phyloP scores from a whole-genome alignment of 2,888 invertebrate species.

The Hirtodrosophila histrioides region DNA sequence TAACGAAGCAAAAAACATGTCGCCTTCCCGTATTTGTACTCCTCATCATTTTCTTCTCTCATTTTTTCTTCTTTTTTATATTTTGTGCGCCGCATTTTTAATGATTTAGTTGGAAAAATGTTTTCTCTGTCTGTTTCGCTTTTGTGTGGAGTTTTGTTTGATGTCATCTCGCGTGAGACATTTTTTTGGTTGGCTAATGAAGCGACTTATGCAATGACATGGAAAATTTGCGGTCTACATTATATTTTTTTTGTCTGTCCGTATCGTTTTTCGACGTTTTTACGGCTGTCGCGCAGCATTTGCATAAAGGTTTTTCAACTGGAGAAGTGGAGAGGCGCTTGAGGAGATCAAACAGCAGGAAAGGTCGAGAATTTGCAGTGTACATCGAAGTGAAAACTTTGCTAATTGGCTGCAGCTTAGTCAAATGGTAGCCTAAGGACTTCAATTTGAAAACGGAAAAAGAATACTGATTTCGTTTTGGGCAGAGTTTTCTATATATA shows the following conservation, averaged over 20 bases:
- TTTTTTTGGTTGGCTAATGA: constrained; percentile 64
- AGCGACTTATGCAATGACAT: constrained; percentile 80
- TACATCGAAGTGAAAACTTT: constrained; percentile 42
- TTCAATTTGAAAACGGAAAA: background rate
- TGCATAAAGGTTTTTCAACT: constrained; percentile 52
- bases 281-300: constrained; percentile 62
- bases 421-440: constrained; percentile 6
- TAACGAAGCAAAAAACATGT: constrained; percentile 73
- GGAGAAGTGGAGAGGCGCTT: background rate
- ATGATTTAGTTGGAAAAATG: constrained; percentile 63
- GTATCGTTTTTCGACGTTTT: constrained; percentile 51
- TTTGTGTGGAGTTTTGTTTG: constrained; percentile 54
- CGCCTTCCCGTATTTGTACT: constrained; percentile 47
- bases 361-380: constrained; percentile 33
- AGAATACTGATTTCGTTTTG: too few relatives aligned
- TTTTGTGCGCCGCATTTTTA: constrained; percentile 54
- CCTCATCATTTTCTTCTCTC: constrained; percentile 22
- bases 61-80: constrained; percentile 12
- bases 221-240: constrained; percentile 73
- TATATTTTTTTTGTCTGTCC: constrained; percentile 14
- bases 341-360: constrained; percentile 22
- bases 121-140: constrained; percentile 15
- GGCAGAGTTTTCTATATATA: too few relatives aligned
- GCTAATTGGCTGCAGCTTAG: constrained; percentile 56
- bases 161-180: constrained; percentile 55